Evolutionary conservation across 2,797 vertebrate genomes (phyloP), one percentile per base, ranked within the genome.

Genomic region (Sebastes matsubarae): DNA sequence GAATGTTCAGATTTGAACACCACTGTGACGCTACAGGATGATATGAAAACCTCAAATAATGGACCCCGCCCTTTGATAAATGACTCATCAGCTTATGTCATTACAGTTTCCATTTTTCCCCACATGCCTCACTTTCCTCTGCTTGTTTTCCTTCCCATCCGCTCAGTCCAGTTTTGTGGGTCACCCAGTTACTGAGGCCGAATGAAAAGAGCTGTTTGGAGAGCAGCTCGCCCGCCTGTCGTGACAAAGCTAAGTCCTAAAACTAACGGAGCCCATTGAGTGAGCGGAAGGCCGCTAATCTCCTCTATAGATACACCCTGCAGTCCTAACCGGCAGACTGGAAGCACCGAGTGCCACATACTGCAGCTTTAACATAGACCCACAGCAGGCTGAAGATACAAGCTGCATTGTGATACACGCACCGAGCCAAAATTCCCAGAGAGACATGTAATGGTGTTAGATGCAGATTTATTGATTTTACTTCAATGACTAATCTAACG

Each of bases 231-330:
- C 76, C 80, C 52, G 88, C 65, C 86, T 87, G 87, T 84, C 77
- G 76, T 91, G 92, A 93, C 92, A 94, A 87, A 78, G 74, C 64
- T 90, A 89, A 93, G 73, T 90, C 91, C 90, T 82, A 86, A 93
- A 88, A 87, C 92, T 87, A 91, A 92, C 88, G 61, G 36, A 82
- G 81, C 65, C 82, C 77, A 87, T 60, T 88, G 82, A 92, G 84
- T 20, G 11, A 92, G 89, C 92, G 92, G 94, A 94, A 94, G 89
- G 80, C 71, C 61, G 6, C 86, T 95, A 95, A 95, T 94, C 94
- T 94, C 82, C 82, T 42, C 84, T 86, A 77, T 88, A 91, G 90
- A 87, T 84, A 86, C 88, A 87, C 83, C 87, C 84, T 58, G 85
- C 75, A 63, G 89, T 59, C 68, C 82, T 57, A 71, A 79, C 30